A percentile compares a stretch with the other conserved stretches of the same genome.
Conservation (phyloP, 2,113 vertebrate species). For the Epinephelus moara region DNA sequence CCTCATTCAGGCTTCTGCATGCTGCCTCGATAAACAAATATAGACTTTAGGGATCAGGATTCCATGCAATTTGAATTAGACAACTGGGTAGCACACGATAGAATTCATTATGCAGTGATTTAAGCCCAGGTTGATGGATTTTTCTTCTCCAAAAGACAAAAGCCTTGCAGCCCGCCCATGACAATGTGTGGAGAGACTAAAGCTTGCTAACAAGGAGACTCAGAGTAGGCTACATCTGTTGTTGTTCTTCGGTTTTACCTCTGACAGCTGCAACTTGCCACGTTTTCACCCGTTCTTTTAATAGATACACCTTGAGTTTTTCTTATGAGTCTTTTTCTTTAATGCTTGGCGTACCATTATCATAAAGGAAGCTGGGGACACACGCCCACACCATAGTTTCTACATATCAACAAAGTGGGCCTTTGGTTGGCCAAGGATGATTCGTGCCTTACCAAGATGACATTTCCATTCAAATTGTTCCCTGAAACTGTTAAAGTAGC, state of each 20-base stretch:
- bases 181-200: constrained; percentile 55
- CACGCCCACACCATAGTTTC: background rate
- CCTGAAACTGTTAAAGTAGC: background rate
- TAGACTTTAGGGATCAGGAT: constrained; percentile 74
- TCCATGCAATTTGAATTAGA: constrained; percentile 78
- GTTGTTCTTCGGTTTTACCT: constrained; percentile 52
- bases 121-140: constrained; percentile 78
- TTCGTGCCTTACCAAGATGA: background rate
- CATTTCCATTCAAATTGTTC: background rate
- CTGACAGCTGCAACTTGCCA: constrained; percentile 33
- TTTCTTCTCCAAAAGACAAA: constrained; percentile 63
- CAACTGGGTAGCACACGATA: constrained; percentile 59
- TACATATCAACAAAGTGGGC: background rate
- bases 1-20: constrained; percentile 60
- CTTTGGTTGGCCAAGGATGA: background rate
- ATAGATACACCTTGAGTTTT: constrained; percentile 1
- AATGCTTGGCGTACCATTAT: background rate
- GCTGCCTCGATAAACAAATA: constrained; percentile 81
- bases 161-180: constrained; percentile 57
- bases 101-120: constrained; percentile 77
- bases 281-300: constrained; percentile 28
- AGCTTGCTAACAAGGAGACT: constrained; percentile 66
- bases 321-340: background rate
- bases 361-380: background rate
- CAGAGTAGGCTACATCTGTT: constrained; percentile 53